phyloP scores from a whole-genome alignment of 2,113 vertebrate genomes.

The Pterocles burchelli region DNA sequence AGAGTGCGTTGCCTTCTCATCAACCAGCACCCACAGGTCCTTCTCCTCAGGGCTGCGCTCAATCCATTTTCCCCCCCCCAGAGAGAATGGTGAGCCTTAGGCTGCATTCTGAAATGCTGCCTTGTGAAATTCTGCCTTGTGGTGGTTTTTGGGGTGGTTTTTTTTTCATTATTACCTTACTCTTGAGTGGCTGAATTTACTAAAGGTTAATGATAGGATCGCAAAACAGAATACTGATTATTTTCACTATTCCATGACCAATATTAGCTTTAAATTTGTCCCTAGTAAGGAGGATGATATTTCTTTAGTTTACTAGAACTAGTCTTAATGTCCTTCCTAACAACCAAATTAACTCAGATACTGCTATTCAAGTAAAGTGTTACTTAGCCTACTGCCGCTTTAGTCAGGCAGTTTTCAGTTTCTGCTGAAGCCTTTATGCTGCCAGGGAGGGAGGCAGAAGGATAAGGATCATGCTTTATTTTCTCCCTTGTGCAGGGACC shows the following conservation, averaged over 20 bases:
- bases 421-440: background rate
- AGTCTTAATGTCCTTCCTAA: background rate
- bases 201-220: background rate
- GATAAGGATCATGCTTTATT: background rate
- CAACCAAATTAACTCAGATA: background rate
- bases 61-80: no score
- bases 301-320: background rate
- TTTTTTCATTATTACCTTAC: background rate
- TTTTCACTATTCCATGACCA: background rate
- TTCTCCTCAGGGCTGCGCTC: no score
- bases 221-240: background rate
- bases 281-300: background rate
- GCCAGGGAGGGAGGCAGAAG: background rate
- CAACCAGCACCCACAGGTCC: no score
- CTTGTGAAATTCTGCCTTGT: background rate
- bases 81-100: background rate
- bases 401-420: background rate
- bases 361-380: background rate
- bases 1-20: no score
- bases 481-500: background rate
- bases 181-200: background rate
- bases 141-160: fast-evolving
- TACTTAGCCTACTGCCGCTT: background rate
- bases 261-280: background rate
- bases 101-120: background rate